These are phyloP conservation scores for Cotesia congregata DNA, from an alignment of 2,888 invertebrate species.

Conservation along the genomic window DNA sequence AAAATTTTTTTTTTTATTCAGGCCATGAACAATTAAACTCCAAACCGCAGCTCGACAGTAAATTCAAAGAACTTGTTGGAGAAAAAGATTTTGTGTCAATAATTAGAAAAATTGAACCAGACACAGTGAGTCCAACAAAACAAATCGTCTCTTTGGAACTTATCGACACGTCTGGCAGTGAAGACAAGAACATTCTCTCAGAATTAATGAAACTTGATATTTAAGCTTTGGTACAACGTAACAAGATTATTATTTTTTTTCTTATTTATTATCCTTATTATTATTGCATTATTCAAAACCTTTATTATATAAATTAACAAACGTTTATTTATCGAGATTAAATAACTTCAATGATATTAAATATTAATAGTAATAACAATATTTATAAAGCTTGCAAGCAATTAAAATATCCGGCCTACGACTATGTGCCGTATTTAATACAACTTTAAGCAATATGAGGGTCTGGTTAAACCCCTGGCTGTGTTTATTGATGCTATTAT, in stretches of 20 bases:
- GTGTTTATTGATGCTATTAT: neutral
- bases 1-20: neutral
- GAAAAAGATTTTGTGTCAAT: slow-evolving; percentile 80
- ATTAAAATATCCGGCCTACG: neutral
- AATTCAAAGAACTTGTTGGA: slow-evolving; percentile 81
- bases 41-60: slow-evolving; percentile 81
- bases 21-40: slow-evolving; percentile 71
- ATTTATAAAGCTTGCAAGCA: neutral
- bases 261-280: neutral
- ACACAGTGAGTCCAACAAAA: slow-evolving; percentile 75
- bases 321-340: neutral
- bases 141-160: slow-evolving; percentile 78
- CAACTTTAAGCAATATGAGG: neutral
- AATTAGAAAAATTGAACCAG: slow-evolving; percentile 76
- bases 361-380: neutral
- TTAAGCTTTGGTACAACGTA: slow-evolving; percentile 2
- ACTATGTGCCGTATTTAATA: neutral
- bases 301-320: neutral
- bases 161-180: slow-evolving; percentile 79
- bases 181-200: slow-evolving; percentile 79
- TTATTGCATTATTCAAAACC: neutral
- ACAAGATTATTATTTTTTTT: slow-evolving; percentile 14
- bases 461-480: neutral
- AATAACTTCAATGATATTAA: neutral
- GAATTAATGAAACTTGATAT: slow-evolving; percentile 77